Evolutionary conservation across 2,113 vertebrate genomes (phyloP).

Genomic region (Melanerpes formicivorus): DNA sequence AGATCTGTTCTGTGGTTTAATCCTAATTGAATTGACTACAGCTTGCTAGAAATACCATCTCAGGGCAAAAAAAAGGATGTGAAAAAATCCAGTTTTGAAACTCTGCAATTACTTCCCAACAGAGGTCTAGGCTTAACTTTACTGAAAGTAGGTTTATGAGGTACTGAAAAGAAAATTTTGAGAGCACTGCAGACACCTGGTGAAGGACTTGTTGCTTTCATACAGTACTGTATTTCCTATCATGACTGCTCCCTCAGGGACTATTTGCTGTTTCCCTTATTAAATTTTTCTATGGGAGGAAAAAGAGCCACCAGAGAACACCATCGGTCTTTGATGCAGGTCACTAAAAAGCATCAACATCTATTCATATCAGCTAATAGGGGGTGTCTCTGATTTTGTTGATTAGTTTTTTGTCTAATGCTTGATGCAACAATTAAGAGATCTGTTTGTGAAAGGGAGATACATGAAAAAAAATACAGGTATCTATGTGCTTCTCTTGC

Average conservation of each 20-base stretch:
- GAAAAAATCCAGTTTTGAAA: neutral
- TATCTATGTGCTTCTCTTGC: neutral
- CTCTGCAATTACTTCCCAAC: neutral
- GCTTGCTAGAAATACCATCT: neutral
- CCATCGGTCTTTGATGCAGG: neutral
- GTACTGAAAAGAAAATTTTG: neutral
- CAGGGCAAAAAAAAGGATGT: neutral
- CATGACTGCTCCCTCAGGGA: neutral
- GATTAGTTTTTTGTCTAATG: neutral
- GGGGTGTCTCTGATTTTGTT: neutral
- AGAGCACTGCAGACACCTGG: neutral
- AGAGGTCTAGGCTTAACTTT: neutral
- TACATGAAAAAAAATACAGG: neutral
- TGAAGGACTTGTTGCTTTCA: neutral
- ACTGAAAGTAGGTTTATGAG: neutral
- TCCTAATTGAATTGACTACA: neutral
- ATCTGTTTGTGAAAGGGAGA: neutral
- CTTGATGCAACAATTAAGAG: neutral
- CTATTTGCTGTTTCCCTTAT: rapidly evolving
- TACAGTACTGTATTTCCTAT: neutral
- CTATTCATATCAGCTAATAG: neutral
- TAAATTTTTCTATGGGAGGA: neutral
- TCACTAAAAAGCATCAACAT: neutral
- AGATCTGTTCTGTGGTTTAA: neutral
- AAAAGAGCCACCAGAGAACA: neutral